Base-by-base conservation (phyloP, 2,888 invertebrate species). In the Nomada lathburiana region DNA sequence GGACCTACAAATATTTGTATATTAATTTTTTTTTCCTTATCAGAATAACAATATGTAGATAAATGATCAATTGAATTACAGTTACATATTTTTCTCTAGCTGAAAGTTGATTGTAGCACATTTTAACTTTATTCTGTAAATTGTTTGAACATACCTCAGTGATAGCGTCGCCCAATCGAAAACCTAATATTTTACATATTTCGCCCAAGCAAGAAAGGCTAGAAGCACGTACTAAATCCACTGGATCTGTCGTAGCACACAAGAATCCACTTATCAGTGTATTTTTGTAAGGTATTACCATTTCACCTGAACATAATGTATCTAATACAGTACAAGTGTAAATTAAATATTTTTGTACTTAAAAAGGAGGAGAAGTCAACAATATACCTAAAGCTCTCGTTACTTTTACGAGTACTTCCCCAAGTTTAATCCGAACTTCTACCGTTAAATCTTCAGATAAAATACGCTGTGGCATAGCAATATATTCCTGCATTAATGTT, bases 191-290 rank as follows among this genome's bases (percentile, higher is more conserved):
- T 86, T 96, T 95, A 88, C 97, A 97, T 20, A 98, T 95, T 94
- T 98, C 97, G 0, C 97, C 98, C 60, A 98, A 94, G 93, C 97
- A 98, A 0, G 98, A 97, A 72, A 98, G 94, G 90, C 97, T 97
- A 2, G 98, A 98, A 20, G 98, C 96, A 89, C 97, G 95, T 59
- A 98, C 95, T 44, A 97, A 93, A 20, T 96, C 95, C 91, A 98
- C 97, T 3, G 95, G 92, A 92, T 97, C 97, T 87, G 96, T 95
- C 47, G 96, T 95, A 2, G 96, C 97, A 86, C 94, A 94, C 42
- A 98, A 94, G 93, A 97, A 96, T 0, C 97, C 96, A 89, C 97
- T 96, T 13, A 98, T 93, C 57, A 98, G 94, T 47, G 95, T 90
- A 52, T 95, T 95, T 91, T 97, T 96, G 91, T 97, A 96, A 68